Percentiles rank a stretch among this genome's conserved stretches.
Evolutionary conservation across 2,113 vertebrate species (phyloP).

Genomic region (Rattus rattus): DNA sequence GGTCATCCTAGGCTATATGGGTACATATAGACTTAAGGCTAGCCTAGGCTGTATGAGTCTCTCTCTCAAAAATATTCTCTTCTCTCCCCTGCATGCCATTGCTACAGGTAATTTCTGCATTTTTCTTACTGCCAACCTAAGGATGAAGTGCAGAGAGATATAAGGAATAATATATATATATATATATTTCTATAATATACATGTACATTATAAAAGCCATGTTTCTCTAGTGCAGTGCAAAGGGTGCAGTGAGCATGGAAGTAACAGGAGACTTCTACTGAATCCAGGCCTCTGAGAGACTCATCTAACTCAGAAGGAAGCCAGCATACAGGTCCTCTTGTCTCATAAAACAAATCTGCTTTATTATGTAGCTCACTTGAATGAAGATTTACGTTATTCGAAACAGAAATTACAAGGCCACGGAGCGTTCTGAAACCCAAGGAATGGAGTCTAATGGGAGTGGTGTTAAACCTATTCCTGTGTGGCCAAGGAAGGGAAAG

Average conservation of each 20-base stretch:
- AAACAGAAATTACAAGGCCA: not conserved
- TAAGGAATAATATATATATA: not conserved
- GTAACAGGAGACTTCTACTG: not conserved
- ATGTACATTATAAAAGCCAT: not conserved
- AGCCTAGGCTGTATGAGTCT: not conserved
- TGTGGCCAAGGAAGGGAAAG: not conserved
- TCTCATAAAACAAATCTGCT: not conserved
- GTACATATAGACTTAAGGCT: not conserved
- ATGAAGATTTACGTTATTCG: not conserved
- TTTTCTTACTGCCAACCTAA: not conserved
- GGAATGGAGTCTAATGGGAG: no score
- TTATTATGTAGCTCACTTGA: not conserved
- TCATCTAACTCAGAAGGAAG: not conserved
- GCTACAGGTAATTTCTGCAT: not conserved
- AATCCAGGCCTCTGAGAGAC: not conserved
- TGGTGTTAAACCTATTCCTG: not conserved
- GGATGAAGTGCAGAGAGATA: not conserved
- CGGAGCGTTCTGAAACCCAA: no score
- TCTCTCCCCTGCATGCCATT: not conserved
- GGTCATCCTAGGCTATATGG: not conserved
- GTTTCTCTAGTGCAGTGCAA: not conserved
- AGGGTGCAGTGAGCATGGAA: no score
- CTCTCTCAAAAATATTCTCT: not conserved
- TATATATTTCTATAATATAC: not conserved
- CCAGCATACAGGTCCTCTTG: not conserved